Percentiles rank a stretch among this genome's conserved stretches.
Conservation (phyloP, 1,140 invertebrate genomes). For the Himalopsyche phryganea region DNA sequence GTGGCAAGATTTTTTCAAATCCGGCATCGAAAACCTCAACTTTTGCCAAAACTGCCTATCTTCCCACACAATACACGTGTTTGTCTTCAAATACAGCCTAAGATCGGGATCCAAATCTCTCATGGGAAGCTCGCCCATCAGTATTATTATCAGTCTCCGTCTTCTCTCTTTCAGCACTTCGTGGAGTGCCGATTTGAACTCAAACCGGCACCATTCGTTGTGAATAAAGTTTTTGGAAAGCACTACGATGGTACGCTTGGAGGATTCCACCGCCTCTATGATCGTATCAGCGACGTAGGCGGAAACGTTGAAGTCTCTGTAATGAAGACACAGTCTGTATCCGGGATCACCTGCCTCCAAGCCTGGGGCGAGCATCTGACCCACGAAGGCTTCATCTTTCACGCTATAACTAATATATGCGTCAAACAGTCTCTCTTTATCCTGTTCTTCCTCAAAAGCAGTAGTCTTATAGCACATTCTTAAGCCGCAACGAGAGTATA, state of each 20-base stretch:
- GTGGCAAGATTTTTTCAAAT: conserved; percentile 59
- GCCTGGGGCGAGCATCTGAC: conserved; percentile 77
- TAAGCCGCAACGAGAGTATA: conserved; percentile 80
- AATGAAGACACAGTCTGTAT: conserved; percentile 81
- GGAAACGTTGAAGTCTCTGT: conserved; percentile 76
- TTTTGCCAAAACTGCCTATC: conserved; percentile 95
- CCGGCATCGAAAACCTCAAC: conserved; percentile 85
- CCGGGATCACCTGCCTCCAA: conserved; percentile 71
- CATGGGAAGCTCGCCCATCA: conserved; percentile 79
- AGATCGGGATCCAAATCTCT: conserved; percentile 87
- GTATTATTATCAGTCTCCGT: conserved; percentile 78
- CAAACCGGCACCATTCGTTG: conserved; percentile 91
- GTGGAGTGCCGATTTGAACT: conserved; percentile 89
- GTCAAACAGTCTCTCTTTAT: conserved; percentile 82
- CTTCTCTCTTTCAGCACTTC: conserved; percentile 82
- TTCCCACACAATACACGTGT: conserved; percentile 87
- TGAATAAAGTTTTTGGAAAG: conserved; percentile 90
- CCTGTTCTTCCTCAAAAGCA: conserved; percentile 69
- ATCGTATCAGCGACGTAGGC: conserved; percentile 85
- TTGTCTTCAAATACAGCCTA: conserved; percentile 82
- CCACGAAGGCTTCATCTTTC: conserved; percentile 85
- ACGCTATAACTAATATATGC: conserved; percentile 89
- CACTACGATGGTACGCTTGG: conserved; percentile 84
- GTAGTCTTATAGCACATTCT: conserved; percentile 79
- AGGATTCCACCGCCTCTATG: conserved; percentile 85